Base-by-base conservation (phyloP, 23 tunicate species). In the Clavelina lepadiformis region DNA sequence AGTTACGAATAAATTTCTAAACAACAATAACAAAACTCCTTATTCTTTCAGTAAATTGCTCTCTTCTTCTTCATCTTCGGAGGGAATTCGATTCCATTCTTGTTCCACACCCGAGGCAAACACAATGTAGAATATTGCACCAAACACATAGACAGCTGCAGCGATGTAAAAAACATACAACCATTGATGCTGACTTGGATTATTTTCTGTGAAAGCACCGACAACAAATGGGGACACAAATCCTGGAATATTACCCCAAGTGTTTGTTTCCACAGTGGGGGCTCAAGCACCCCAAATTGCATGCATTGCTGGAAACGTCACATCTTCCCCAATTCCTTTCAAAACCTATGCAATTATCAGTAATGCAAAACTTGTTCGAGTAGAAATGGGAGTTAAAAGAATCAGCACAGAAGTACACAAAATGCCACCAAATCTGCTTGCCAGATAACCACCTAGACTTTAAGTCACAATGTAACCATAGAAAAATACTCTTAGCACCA, bases 291-390 rank as follows among this genome's bases (percentile, higher is more conserved):
- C 82, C 81, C 81, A 81, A 33, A 81, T 75, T 1, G 82, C 61
- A 21, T 78, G 82, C 67, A 78, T 78, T 18, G 81, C 80, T 1
- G 88, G 88, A 65, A 81, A 81, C 0, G 88, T 64, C 25, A 81
- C 88, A 11, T 81, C 88, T 74, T 89, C 97, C 0, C 91, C 89
- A 26, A 89, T 35, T 5, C 97, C 97, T 69, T 89, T 91, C 2
- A 82, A 21, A 28, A 89, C 61, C 2, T 91, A 67, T 1, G 79
- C 50, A 38, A 82, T 79, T 0, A 89, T 81, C 41, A 89, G 54
- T 31, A 79, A 46, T 30, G 52, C 19, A 44, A 73, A 85, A 50
- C 82, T 73, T 28, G 77, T 50, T 29, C 87, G 46, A 26, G 96
- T 82, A 24, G 96, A 88, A 35, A 79, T 23, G 7, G 88, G 91